Conservation (phyloP, 2,888 invertebrate species). For the Eristalis arbustorum region DNA sequence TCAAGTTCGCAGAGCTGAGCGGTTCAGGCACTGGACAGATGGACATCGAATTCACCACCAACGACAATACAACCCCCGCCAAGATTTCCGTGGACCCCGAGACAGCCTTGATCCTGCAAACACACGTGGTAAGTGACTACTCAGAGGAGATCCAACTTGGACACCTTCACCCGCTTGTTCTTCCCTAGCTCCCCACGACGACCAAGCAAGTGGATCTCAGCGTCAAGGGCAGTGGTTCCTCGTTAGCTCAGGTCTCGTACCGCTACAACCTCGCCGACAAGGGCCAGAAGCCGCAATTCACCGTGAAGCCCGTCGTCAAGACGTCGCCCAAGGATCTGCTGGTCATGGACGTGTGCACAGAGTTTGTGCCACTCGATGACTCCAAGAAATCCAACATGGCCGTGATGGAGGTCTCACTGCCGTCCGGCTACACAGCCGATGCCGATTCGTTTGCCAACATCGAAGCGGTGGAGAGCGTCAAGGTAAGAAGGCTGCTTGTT, state of each 20-base stretch:
- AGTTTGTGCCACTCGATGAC: conserved; percentile 80
- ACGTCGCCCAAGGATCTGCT: conserved; percentile 89
- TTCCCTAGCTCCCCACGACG: conserved; percentile 73
- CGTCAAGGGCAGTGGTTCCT: conserved; percentile 90
- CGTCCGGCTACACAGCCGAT: conserved; percentile 95
- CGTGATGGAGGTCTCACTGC: conserved; percentile 92
- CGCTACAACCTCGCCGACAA: conserved; percentile 92
- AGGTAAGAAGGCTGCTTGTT: conserved; percentile 48
- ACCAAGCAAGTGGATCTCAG: conserved; percentile 86
- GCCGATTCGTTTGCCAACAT: conserved; percentile 86
- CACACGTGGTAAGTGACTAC: conserved; percentile 83
- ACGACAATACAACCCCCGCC: conserved; percentile 71
- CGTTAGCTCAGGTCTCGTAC: conserved; percentile 89
- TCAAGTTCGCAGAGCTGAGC: conserved; percentile 84
- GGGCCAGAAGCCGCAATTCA: conserved; percentile 92
- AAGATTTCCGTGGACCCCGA: conserved; percentile 83
- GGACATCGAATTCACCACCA: conserved; percentile 74
- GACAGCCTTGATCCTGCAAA: conserved; percentile 91
- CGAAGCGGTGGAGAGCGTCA: conserved; percentile 80
- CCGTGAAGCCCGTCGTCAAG: conserved; percentile 92
- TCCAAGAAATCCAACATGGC: conserved; percentile 90
- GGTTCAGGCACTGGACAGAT: conserved; percentile 77
- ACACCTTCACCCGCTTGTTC: not conserved
- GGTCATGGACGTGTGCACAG: conserved; percentile 90
- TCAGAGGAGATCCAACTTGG: not conserved